Evolutionary conservation across 2,888 invertebrate species (phyloP).

Genomic region (Cremastinae sp.): DNA sequence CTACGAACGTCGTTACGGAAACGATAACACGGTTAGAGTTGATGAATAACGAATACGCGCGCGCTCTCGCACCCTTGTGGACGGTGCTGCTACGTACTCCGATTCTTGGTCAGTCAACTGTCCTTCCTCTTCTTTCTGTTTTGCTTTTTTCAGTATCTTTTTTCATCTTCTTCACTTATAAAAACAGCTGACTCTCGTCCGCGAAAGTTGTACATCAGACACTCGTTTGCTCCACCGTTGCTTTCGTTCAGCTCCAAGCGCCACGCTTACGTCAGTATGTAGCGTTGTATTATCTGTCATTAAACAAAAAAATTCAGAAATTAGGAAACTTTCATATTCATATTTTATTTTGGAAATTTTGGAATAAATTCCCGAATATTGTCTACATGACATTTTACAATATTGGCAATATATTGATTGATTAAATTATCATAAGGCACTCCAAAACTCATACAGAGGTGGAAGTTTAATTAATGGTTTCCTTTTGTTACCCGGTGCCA

Average conservation of each 20-base stretch:
- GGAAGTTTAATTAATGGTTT: no score
- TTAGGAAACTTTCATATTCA: neutral
- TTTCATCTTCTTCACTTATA: slow-evolving; percentile 28
- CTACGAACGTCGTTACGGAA: slow-evolving; percentile 51
- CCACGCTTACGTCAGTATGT: slow-evolving; percentile 77
- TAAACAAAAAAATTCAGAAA: slow-evolving; percentile 4
- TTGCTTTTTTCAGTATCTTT: neutral
- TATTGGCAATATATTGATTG: no score
- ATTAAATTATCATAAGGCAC: no score
- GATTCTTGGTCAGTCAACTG: slow-evolving; percentile 71
- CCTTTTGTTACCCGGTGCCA: no score
- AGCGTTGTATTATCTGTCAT: slow-evolving; percentile 77
- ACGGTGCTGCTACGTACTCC: slow-evolving; percentile 72
- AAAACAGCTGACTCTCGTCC: slow-evolving; percentile 71
- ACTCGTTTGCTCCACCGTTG: slow-evolving; percentile 67
- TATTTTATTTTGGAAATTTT: no score
- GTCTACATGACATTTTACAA: no score
- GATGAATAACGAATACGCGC: slow-evolving; percentile 45
- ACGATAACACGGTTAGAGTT: slow-evolving; percentile 51
- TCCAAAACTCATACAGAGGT: no score
- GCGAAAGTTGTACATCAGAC: slow-evolving; percentile 66
- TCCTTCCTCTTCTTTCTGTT: slow-evolving; percentile 38
- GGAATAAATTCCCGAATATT: no score
- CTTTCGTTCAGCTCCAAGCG: slow-evolving; percentile 69
- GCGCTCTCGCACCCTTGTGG: slow-evolving; percentile 63